Percentiles rank a stretch among this genome's conserved stretches.
These are phyloP conservation scores for Pteruthius melanotis DNA, from an alignment of 2,113 vertebrate species.

Conservation along the genomic window DNA sequence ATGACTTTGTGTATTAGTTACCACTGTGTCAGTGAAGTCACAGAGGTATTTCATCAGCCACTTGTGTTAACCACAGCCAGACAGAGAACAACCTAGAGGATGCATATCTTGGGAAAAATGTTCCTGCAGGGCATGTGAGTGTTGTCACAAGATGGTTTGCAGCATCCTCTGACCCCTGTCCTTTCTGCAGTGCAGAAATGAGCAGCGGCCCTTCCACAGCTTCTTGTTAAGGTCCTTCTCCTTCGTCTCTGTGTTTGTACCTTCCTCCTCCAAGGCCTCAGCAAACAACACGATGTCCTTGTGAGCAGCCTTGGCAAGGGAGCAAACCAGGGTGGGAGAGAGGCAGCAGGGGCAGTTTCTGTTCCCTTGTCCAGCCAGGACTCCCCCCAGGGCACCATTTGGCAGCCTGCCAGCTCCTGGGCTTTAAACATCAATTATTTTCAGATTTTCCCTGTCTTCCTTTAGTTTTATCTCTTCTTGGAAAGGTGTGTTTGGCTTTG, in stretches of 20 bases:
- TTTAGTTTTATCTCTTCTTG: neutral
- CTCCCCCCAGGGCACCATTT: neutral
- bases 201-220: neutral
- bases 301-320: neutral
- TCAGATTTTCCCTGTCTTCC: neutral
- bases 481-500: neutral
- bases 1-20: neutral
- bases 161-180: rapidly evolving
- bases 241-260: neutral
- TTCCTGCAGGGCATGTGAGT: neutral
- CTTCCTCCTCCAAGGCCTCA: neutral
- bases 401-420: neutral
- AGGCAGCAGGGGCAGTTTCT: neutral
- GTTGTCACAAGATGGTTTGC: neutral
- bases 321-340: neutral
- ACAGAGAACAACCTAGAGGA: neutral
- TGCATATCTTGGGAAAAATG: rapidly evolving
- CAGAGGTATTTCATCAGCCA: neutral
- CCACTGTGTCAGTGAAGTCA: neutral
- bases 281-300: neutral
- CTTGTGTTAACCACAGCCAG: neutral
- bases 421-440: neutral
- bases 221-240: neutral
- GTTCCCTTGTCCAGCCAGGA: neutral
- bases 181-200: neutral